These are phyloP conservation scores for Sebastes wilsoni DNA, from an alignment of 2,797 vertebrate species.

Conservation along the genomic window DNA sequence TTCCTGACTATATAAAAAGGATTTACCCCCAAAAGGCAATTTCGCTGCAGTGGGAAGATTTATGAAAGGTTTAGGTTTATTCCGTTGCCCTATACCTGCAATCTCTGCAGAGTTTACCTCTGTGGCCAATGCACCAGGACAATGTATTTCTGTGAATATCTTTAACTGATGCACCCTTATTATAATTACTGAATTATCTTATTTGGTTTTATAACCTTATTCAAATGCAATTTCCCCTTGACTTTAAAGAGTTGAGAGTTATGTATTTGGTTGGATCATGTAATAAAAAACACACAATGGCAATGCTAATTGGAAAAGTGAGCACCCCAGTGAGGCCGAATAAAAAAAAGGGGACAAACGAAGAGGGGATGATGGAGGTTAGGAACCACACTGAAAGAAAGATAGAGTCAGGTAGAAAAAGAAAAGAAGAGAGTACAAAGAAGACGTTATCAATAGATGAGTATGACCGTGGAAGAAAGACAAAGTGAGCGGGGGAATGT, in stretches of 20 bases:
- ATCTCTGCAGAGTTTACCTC: conserved; percentile 25
- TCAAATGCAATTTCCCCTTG: conserved; percentile 49
- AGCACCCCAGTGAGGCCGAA: background rate
- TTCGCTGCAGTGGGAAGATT: conserved; percentile 32
- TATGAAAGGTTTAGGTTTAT: conserved; percentile 36
- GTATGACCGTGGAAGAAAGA: background rate
- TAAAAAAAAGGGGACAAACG: background rate
- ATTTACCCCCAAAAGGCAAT: conserved; percentile 43
- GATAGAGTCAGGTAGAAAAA: background rate
- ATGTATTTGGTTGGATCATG: conserved; percentile 48
- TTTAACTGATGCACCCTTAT: conserved; percentile 6
- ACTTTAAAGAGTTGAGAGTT: conserved; percentile 30
- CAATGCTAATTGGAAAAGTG: conserved; percentile 39
- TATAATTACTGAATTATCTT: conserved; percentile 42
- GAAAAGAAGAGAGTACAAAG: background rate
- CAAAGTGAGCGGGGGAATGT: background rate
- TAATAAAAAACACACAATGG: conserved; percentile 64
- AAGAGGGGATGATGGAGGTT: background rate
- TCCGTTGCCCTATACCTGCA: conserved; percentile 29
- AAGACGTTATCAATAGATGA: conserved; percentile 1
- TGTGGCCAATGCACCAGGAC: conserved; percentile 12
- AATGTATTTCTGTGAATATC: conserved; percentile 21
- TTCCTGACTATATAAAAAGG: conserved; percentile 36
- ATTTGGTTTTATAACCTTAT: conserved; percentile 37
- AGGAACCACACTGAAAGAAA: background rate